These are phyloP conservation scores for Acanthosoma haemorrhoidale DNA, from an alignment of 2,888 invertebrate species.

Conservation along the genomic window DNA sequence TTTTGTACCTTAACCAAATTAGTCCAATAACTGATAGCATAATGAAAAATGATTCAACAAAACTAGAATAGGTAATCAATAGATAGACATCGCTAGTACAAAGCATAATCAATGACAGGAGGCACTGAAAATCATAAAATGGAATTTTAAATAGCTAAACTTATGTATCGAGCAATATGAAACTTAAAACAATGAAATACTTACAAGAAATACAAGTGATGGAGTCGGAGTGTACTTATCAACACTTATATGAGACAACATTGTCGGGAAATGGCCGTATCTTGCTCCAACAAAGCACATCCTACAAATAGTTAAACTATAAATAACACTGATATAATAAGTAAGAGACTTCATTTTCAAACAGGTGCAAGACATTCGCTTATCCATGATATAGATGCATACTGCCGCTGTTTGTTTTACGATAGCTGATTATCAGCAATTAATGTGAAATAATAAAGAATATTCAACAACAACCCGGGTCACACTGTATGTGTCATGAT, in stretches of 20 bases:
- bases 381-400: no score
- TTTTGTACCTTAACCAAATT: constrained; percentile 73
- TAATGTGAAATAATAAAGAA: no score
- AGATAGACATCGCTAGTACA: constrained; percentile 76
- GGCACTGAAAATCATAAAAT: constrained; percentile 57
- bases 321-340: background rate
- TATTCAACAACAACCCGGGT: no score
- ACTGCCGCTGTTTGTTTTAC: no score
- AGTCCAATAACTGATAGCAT: constrained; percentile 80
- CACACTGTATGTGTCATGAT: no score
- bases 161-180: no score
- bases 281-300: constrained; percentile 89
- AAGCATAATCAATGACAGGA: constrained; percentile 77
- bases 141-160: background rate
- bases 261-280: constrained; percentile 78
- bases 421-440: no score
- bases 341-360: no score
- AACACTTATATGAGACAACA: constrained; percentile 72
- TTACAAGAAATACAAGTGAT: constrained; percentile 74
- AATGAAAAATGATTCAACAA: constrained; percentile 89
- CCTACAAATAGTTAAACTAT: constrained; percentile 45
- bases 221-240: constrained; percentile 72
- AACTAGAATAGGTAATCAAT: constrained; percentile 84
- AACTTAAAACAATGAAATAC: constrained; percentile 8
- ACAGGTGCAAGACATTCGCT: no score